Base-by-base conservation (phyloP, 2,888 invertebrate genomes). In the Drosophila longiperda region DNA sequence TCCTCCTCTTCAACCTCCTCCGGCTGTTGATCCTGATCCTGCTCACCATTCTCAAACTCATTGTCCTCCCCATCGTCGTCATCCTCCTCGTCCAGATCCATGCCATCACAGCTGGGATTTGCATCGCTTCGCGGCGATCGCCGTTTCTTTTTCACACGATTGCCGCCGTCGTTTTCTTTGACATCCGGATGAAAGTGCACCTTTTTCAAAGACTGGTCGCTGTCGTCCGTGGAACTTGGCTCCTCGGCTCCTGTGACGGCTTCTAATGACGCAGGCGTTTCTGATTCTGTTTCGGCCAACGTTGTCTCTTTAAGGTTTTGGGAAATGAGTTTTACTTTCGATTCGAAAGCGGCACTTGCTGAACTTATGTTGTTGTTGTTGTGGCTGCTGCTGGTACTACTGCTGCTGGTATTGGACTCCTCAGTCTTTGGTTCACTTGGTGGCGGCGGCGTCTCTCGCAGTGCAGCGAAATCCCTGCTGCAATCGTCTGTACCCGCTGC, bases 231-330 rank as follows among this genome's bases (percentile, higher is more conserved):
- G 38, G 70, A 64, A 38, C 55, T 72, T 11, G 53, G 64, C 50
- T 67, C 75, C 54, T 73, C 80, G 55, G 38, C 12, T 54, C 53
- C 70, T 66, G 55, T 66, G 53, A 38, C 67, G 12, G 48, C 11
- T 36, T 59, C 63, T 9, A 55, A 55, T 33, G 83, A 59, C 38
- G 64, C 53, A 57, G 66, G 26, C 45, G 62, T 49, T 32, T 73
- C 78, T 17, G 80, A 66, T 58, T 90, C 91, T 17, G 81, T 68
- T 58, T 90, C 91, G 1, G 90, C 90, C 61, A 91, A 81, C 55
- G 90, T 91, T 20, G 91, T 91, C 66, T 92, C 92, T 73, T 89
- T 91, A 53, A 92, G 90, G 86, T 91, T 90, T 68, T 91, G 85
- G 34, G 92, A 91, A 72, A 91, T 91, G 64, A 91, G 91, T 80